These are phyloP conservation scores for Tricholauxania praeusta DNA, from an alignment of 2,888 invertebrate genomes.

Conservation along the genomic window DNA sequence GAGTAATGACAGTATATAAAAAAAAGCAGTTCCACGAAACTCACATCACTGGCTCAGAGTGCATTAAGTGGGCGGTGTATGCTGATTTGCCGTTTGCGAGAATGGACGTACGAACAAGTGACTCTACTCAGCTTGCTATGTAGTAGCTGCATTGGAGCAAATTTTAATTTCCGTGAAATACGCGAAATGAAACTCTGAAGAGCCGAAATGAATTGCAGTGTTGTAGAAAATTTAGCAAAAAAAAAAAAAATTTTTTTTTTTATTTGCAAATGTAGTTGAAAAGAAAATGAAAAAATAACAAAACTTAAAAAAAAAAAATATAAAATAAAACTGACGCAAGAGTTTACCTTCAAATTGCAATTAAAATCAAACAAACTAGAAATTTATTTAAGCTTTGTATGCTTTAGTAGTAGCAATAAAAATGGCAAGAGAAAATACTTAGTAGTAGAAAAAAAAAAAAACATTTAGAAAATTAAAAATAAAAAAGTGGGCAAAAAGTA, in stretches of 20 bases:
- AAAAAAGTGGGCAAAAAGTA: neutral
- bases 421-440: neutral
- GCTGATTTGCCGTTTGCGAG: neutral
- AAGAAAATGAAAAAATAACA: slow-evolving; percentile 14
- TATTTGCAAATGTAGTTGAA: neutral
- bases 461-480: neutral
- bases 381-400: slow-evolving; percentile 43
- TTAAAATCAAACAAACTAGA: slow-evolving; percentile 48
- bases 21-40: slow-evolving; percentile 7
- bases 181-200: slow-evolving; percentile 44
- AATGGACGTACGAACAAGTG: neutral
- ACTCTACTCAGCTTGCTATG: slow-evolving; percentile 20
- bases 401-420: neutral
- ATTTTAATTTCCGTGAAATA: slow-evolving; percentile 43
- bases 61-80: slow-evolving; percentile 6
- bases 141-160: slow-evolving; percentile 15
- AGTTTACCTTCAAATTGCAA: slow-evolving; percentile 46
- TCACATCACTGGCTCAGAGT: slow-evolving; percentile 30
- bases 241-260: neutral
- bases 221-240: neutral
- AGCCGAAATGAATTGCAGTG: slow-evolving; percentile 25
- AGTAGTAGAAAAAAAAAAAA: neutral
- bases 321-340: slow-evolving; percentile 30
- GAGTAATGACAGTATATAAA: slow-evolving; percentile 31
- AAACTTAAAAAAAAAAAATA: slow-evolving; percentile 17